Evolutionary conservation across 2,797 vertebrate genomes (phyloP).

Genomic region (Megaceryle alcyon): DNA sequence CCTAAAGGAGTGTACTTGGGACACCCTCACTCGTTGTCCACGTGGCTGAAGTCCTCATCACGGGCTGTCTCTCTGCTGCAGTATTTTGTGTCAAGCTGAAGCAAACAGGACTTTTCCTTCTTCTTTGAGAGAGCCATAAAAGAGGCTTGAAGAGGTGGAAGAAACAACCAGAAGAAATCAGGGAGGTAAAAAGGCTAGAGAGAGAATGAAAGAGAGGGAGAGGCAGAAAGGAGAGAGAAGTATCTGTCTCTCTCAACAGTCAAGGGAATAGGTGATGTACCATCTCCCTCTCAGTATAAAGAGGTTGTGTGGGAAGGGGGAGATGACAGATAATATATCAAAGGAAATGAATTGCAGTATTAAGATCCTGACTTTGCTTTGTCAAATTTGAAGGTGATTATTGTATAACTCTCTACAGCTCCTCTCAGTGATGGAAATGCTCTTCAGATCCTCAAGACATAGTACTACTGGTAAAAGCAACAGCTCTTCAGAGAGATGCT

Average conservation of each 20-base stretch:
- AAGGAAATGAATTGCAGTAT: slow-evolving; percentile 64
- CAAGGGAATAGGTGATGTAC: slow-evolving; percentile 16
- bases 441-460: slow-evolving; percentile 46
- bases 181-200: not conserved
- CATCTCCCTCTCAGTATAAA: slow-evolving; percentile 31
- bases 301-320: slow-evolving; percentile 42
- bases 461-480: slow-evolving; percentile 36
- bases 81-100: not conserved
- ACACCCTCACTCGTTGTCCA: not conserved
- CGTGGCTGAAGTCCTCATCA: rapidly evolving
- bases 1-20: not conserved
- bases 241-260: not conserved
- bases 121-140: not conserved
- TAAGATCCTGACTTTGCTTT: slow-evolving; percentile 64
- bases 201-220: not conserved
- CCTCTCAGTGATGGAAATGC: slow-evolving; percentile 52
- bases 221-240: not conserved
- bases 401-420: slow-evolving; percentile 39
- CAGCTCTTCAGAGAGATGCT: slow-evolving; percentile 6
- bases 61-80: not conserved
- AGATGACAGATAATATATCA: slow-evolving; percentile 63
- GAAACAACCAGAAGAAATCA: not conserved
- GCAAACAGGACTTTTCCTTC: not conserved
- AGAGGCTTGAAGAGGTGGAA: not conserved
- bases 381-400: slow-evolving; percentile 61